These are phyloP conservation scores for Tortrix viridana DNA, from an alignment of 2,888 invertebrate genomes.

Conservation along the genomic window DNA sequence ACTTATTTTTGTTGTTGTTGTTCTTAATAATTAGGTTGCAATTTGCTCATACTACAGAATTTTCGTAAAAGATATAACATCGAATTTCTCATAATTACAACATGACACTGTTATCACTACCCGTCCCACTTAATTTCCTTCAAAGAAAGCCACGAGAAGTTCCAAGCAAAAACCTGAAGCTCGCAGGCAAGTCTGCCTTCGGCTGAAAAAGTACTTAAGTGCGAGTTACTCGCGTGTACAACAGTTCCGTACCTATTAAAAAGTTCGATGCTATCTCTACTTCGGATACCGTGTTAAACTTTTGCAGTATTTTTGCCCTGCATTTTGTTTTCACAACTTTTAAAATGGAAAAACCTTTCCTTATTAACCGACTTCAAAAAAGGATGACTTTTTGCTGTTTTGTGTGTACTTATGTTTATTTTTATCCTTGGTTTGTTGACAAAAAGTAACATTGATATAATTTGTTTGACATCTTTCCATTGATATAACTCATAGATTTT, in stretches of 20 bases:
- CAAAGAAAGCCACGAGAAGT: constrained; percentile 31
- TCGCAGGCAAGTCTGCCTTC: constrained; percentile 30
- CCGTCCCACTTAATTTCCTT: constrained; percentile 31
- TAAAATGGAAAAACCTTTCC: not conserved
- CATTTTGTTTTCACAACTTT: not conserved
- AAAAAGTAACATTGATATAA: too few species aligned
- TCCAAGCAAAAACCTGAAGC: constrained; percentile 32
- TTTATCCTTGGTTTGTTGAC: too few species aligned
- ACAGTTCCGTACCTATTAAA: constrained; percentile 16
- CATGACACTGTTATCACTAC: constrained; percentile 28
- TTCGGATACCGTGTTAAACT: not conserved
- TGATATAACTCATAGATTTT: too few species aligned
- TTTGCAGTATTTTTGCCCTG: not conserved
- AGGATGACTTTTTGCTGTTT: too few species aligned
- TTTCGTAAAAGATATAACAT: constrained; percentile 8
- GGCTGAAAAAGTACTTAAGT: constrained; percentile 35
- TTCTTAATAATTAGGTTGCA: too few species aligned
- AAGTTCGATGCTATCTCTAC: constrained; percentile 3
- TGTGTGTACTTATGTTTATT: too few species aligned
- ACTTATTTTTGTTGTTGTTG: too few species aligned
- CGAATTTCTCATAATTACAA: not conserved
- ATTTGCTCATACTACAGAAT: too few species aligned
- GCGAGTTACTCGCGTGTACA: constrained; percentile 15
- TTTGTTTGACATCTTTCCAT: too few species aligned
- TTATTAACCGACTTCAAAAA: too few species aligned